Evolutionary conservation across 2,113 vertebrate genomes (phyloP), one percentile per base, ranked within the genome.

Genomic region (Lasiurus cinereus): DNA sequence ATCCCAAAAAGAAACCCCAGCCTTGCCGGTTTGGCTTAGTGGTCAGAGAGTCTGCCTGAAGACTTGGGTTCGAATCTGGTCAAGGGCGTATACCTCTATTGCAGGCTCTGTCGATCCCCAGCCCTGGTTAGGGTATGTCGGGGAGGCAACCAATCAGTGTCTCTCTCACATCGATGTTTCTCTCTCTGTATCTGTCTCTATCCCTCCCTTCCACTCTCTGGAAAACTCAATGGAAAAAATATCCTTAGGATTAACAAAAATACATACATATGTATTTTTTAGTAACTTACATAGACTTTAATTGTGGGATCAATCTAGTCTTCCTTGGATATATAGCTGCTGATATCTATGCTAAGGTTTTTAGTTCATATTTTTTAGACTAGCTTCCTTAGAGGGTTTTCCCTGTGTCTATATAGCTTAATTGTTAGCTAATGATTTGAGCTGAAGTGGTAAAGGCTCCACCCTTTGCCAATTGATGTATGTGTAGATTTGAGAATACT

Each of bases 331-430:
- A 67, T n/a, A 54, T 3, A 54, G 15, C 46, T n/a, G 18, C 27
- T 76, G 33, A 84, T 66, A 18, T 76, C 48, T 92, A 46, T 84
- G 56, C 70, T 76, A 64, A n/a, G 6, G 86, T 79, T 92, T 62
- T 46, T 56, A n/a, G 62, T 64, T 83, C 9, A 39, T 83, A 31
- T 77, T 50, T 77, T 93, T 70, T 54, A 70, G 88, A n/a, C 33
- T 70, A 50, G 1, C 29, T 90, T 48, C 48, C 62, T 33, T 69
- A 56, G 73, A 12, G 64, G 39, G 43, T n/a, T 33, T 69, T 78
- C 39, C 31, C 11, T 70, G 7, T 79, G 33, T 93, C 46, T 79
- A 31, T 24, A 22, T 31, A 78, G 14, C 82, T 48, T 79, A 69
- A 54, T 52, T 56, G 15, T 86, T 29, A 56, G 15, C 50, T 78